Base-by-base conservation (phyloP, 1,140 invertebrate genomes). In the Trachymyrmex cornetzi region DNA sequence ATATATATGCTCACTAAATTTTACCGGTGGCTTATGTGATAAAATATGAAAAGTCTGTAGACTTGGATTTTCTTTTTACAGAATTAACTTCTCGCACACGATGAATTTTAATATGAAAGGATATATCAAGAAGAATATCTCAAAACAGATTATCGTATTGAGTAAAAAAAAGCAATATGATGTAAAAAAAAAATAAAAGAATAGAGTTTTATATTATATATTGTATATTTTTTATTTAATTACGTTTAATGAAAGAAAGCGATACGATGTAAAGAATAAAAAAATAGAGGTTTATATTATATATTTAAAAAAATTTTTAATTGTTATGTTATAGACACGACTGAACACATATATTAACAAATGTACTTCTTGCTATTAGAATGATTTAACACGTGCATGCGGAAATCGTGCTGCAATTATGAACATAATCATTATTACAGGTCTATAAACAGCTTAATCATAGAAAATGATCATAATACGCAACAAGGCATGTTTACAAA, bases 1-100 rank as follows among this genome's bases (percentile, higher is more conserved):
- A 59, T 48, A 59, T 85, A 67, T 30, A 11, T 80, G 55, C n/a
- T 48, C 9, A 44, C 27, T 71, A 71, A 44, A 50, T 11, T 85
- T 53, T 16, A 38, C 3, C 48, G 27, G 1, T 24, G 30, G 2
- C n/a, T 69, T 27, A 38, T 55, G 50, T 27, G 30, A 34, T n/a
- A 24, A 66, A 44, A 55, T 12, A 55, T 57, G 30, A 55, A 53
- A 63, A n/a, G 5, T 48, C 22, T 50, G 27, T 53, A n/a, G 27
- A 50, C 44, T 53, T 16, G 19, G 12, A 12, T n/a, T 77, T 63
- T 61, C 22, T 19, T 77, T 64, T 63, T 30, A 48, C 0, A 27
- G 30, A 63, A 77, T 75, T 57, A 57, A 59, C 2, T 57, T 77
- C 6, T 77, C 24, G 48, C 4, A 22, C 5, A 2, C 4, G 27